Percentiles rank a stretch among this genome's conserved stretches.
phyloP scores from a whole-genome alignment of 2,797 vertebrate genomes.

The Smutsia gigantea region DNA sequence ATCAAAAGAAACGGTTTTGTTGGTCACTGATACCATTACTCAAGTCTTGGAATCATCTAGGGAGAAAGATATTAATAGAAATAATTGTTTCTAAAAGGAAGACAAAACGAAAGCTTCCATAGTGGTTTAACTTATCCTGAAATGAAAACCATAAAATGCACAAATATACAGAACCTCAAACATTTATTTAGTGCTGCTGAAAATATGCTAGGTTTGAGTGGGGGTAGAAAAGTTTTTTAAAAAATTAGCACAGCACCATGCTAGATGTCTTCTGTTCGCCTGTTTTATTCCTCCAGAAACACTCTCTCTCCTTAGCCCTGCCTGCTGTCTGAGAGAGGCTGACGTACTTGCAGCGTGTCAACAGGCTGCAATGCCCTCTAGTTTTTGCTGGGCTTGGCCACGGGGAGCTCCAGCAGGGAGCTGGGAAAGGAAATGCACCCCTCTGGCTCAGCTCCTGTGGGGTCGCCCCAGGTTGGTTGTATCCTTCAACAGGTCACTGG shows the following conservation, averaged over 20 bases:
- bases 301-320: background rate
- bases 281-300: background rate
- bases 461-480: background rate
- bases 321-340: background rate
- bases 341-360: background rate
- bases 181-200: background rate
- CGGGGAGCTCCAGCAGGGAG: background rate
- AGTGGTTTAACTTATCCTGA: background rate
- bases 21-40: constrained; percentile 67
- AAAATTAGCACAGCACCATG: background rate
- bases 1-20: constrained; percentile 72
- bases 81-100: constrained; percentile 29
- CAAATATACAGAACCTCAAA: background rate
- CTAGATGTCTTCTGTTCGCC: background rate
- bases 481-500: background rate
- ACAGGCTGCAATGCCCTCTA: no score
- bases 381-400: background rate
- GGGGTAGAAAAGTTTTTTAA: background rate
- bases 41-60: constrained; percentile 47
- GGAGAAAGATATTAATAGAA: constrained; percentile 31
- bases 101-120: background rate
- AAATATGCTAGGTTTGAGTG: background rate
- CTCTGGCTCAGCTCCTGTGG: background rate
- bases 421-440: background rate
- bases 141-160: background rate